Conservation (phyloP, 2,797 vertebrate genomes). For the Hypotaenidia okinawae region DNA sequence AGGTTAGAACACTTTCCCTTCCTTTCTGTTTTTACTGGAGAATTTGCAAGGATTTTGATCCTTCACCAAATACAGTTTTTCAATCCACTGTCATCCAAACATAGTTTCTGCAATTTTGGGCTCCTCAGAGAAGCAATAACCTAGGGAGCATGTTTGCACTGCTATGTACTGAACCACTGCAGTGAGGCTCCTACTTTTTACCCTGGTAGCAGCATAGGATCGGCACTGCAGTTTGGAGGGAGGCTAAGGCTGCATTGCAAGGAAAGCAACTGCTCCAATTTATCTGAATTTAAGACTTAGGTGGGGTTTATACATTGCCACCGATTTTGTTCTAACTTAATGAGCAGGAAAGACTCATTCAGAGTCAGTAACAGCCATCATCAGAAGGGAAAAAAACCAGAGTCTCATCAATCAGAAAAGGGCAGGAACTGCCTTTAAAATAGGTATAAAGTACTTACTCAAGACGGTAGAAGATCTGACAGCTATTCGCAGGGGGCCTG, state of each 20-base stretch:
- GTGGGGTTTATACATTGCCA: not conserved
- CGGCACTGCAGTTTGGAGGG: not conserved
- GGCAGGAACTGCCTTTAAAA: not conserved
- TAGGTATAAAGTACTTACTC: constrained; percentile 59
- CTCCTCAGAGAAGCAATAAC: not conserved
- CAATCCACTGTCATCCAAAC: not conserved
- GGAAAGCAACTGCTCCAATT: not conserved
- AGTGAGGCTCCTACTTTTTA: not conserved
- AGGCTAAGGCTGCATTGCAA: not conserved
- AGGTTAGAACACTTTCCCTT: not conserved
- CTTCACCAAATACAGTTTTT: not conserved
- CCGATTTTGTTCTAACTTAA: not conserved
- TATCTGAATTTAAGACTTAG: not conserved
- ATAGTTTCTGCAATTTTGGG: not conserved
- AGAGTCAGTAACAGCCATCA: not conserved
- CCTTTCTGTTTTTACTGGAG: not conserved
- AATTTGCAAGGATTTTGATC: not conserved
- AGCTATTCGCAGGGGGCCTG: constrained; percentile 57
- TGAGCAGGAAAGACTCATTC: not conserved
- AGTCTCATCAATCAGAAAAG: not conserved
- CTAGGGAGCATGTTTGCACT: not conserved
- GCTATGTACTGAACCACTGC: not conserved
- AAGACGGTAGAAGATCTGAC: constrained; percentile 68
- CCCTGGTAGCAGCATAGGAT: not conserved
- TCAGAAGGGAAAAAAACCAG: not conserved